Evolutionary conservation across 2,888 invertebrate species (phyloP), one percentile per base, ranked within the genome.

Genomic region (Bhutanitis thaidina): DNA sequence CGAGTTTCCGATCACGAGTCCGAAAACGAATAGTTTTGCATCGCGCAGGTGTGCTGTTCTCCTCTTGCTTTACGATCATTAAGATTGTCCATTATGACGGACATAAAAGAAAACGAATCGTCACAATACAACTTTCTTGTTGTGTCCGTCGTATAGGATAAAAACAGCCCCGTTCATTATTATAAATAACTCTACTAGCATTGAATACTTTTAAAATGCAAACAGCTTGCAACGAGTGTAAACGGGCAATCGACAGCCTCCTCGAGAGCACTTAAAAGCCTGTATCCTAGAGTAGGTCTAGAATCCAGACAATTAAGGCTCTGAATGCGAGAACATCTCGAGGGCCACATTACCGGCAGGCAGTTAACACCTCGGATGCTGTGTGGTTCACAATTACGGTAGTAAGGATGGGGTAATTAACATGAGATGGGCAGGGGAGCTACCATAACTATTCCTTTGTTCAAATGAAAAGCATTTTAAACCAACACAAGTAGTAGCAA

Each of bases 281-380:
- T 34, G 12, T n/a, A 47, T 25, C 25, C 27, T 36, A 15, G 27
- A 35, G 15, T 29, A 38, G 32, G 43, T 49, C 43, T 49, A 49
- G 49, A 49, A 38, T 34, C 8, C 9, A 39, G 34, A 32, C 43
- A 43, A 43, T 49, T 43, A 38, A 20, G 36, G 49, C 37, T 9
- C 43, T 44, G 16, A 27, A 12, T 43, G 32, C 12, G 12, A n/a
- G 36, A 14, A 9, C 40, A 14, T 1, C 10, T 43, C 36, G 37
- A 49, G 43, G 29, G 43, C 29, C 35, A 30, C 37, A 49, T 49
- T 49, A 49, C 41, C 34, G 34, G 34, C 34, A 34, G n/a, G 43
- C 15, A 34, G 49, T 49, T 49, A 49, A 43, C 49, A 38, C 49
- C 38, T 49, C 37, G 30, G 49, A 49, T 43, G 49, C 32, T 25